Percentiles rank a stretch among this genome's conserved stretches.
These are phyloP conservation scores for Recurvirostra avosetta DNA, from an alignment of 2,113 vertebrate species.

Conservation along the genomic window DNA sequence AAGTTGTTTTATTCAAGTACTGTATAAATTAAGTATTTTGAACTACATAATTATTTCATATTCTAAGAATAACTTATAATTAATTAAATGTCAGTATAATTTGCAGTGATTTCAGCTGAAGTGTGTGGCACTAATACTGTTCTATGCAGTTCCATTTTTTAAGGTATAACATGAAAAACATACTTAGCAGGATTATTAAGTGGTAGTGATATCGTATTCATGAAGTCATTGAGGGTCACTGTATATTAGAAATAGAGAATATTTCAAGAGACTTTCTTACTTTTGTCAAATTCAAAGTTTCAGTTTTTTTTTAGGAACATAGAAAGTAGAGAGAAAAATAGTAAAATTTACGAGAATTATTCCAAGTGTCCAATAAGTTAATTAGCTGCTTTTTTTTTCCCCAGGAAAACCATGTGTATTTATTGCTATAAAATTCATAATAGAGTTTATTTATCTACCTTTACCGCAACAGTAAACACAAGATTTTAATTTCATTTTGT, in stretches of 20 bases:
- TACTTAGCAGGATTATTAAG: neutral
- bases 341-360: neutral
- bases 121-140: neutral
- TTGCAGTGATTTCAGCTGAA: neutral
- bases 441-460: neutral
- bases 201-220: neutral
- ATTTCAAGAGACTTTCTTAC: neutral
- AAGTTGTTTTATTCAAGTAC: neutral
- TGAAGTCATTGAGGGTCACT: neutral
- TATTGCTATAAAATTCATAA: neutral
- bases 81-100: conserved; percentile 10
- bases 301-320: neutral
- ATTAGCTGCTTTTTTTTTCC: neutral
- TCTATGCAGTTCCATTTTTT: neutral
- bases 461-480: neutral
- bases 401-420: neutral
- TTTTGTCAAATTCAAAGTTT: neutral
- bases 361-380: neutral
- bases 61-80: neutral
- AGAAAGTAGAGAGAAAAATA: neutral
- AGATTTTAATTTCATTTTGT: neutral
- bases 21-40: neutral
- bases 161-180: neutral
- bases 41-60: neutral
- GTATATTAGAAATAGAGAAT: neutral